A percentile compares a stretch with the other conserved stretches of the same genome.
phyloP scores from a whole-genome alignment of 2,113 vertebrate genomes.

The Polypterus senegalus region DNA sequence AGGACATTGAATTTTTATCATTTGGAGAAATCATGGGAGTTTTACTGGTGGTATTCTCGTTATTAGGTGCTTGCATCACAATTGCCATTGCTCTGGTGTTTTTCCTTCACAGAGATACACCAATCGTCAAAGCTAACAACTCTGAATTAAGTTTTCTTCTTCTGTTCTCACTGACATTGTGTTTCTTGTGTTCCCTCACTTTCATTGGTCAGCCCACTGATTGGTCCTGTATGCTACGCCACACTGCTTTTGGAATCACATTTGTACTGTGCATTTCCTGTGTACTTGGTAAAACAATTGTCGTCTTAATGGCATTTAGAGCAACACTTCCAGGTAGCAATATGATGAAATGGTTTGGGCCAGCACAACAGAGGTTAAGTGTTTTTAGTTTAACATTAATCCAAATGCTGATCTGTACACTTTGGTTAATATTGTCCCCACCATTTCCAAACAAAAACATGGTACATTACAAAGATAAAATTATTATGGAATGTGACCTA shows the following conservation, averaged over 20 bases:
- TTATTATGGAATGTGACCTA: too few species aligned
- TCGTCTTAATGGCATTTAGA: not conserved
- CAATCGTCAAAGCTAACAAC: too few species aligned
- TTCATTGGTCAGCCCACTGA: too few species aligned
- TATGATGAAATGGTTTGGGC: constrained; percentile 1
- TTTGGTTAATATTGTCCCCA: not conserved
- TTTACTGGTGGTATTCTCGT: not conserved
- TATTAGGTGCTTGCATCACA: not conserved
- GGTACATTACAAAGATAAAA: too few species aligned
- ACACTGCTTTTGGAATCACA: not conserved
- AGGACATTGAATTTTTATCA: not conserved
- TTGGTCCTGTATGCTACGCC: too few species aligned
- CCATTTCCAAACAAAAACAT: not conserved
- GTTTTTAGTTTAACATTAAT: not conserved
- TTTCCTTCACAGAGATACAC: not conserved
- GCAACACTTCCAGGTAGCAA: not conserved
- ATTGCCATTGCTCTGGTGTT: not conserved
- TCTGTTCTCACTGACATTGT: too few species aligned
- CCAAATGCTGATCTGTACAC: not conserved
- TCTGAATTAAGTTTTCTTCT: too few species aligned
- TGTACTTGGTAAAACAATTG: constrained; percentile 1
- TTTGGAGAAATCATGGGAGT: not conserved
- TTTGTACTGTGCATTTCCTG: constrained; percentile 4
- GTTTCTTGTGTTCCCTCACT: too few species aligned
- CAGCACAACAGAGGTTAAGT: constrained; percentile 9